Evolutionary conservation across 2,888 invertebrate genomes (phyloP).

Genomic region (Diaphora mendica): DNA sequence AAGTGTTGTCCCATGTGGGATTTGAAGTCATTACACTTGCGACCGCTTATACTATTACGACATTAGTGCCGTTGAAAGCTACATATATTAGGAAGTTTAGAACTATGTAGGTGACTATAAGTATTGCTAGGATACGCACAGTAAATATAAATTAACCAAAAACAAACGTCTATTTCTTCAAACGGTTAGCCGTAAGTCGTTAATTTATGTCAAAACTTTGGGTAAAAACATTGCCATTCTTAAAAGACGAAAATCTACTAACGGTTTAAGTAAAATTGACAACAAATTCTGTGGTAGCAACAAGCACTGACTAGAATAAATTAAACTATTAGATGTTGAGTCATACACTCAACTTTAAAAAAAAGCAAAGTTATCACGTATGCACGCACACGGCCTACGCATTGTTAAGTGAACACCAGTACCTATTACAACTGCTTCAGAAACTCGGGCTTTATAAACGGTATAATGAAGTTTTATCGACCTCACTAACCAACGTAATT

Average conservation of each 20-base stretch:
- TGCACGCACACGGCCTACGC: background rate
- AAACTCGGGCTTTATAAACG: background rate
- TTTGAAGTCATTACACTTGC: too few species aligned
- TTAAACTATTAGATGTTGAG: slow-evolving; percentile 10
- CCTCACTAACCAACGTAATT: background rate
- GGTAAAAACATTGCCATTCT: slow-evolving; percentile 23
- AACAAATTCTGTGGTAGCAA: slow-evolving; percentile 11
- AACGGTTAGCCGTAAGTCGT: background rate
- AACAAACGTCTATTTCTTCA: slow-evolving; percentile 5
- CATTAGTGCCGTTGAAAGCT: too few species aligned
- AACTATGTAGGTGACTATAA: too few species aligned
- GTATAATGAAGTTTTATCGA: slow-evolving; percentile 2
- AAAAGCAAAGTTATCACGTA: background rate
- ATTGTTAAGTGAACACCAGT: background rate
- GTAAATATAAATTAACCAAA: background rate
- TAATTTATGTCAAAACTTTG: background rate
- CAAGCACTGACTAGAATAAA: slow-evolving; percentile 13
- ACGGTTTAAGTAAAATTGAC: slow-evolving; percentile 34
- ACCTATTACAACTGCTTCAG: background rate
- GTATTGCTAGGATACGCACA: background rate
- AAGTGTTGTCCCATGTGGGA: too few species aligned
- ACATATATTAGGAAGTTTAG: too few species aligned
- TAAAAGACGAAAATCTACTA: slow-evolving; percentile 25
- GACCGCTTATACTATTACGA: too few species aligned
- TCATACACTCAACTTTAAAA: background rate